phyloP scores from a whole-genome alignment of 1,140 invertebrate genomes.

The Pseudachorutes palmiensis region DNA sequence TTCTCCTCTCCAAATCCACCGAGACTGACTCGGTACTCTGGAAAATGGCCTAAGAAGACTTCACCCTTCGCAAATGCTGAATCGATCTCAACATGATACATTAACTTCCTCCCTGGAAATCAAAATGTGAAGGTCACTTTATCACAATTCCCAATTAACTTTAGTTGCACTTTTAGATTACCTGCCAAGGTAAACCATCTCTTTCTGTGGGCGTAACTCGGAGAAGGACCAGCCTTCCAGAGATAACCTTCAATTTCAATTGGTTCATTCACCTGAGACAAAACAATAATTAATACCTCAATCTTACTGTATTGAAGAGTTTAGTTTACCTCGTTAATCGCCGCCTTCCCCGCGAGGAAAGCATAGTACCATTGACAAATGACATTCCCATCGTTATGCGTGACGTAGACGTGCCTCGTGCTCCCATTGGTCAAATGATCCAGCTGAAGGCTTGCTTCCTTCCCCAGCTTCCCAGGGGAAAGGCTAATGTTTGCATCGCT shows the following conservation, averaged over 20 bases:
- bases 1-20: constrained; percentile 56
- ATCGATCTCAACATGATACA: constrained; percentile 80
- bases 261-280: constrained; percentile 70
- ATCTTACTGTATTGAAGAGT: constrained; percentile 18
- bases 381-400: constrained; percentile 72
- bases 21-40: constrained; percentile 45
- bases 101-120: constrained; percentile 57
- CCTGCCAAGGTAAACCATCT: constrained; percentile 19
- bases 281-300: no score
- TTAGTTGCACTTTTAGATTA: no score
- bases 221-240: constrained; percentile 47
- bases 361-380: constrained; percentile 84
- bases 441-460: constrained; percentile 64
- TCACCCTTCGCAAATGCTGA: constrained; percentile 83
- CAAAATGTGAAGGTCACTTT: not conserved
- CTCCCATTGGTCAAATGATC: constrained; percentile 72
- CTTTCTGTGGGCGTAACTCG: constrained; percentile 23
- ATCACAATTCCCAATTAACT: no score
- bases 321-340: not conserved
- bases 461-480: constrained; percentile 70
- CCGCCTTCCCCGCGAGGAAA: constrained; percentile 66
- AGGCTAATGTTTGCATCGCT: constrained; percentile 78
- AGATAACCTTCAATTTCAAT: constrained; percentile 65
- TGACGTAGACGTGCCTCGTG: constrained; percentile 78
- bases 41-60: constrained; percentile 63